Conservation (phyloP, 2,113 vertebrate genomes). For the Pholis gunnellus region DNA sequence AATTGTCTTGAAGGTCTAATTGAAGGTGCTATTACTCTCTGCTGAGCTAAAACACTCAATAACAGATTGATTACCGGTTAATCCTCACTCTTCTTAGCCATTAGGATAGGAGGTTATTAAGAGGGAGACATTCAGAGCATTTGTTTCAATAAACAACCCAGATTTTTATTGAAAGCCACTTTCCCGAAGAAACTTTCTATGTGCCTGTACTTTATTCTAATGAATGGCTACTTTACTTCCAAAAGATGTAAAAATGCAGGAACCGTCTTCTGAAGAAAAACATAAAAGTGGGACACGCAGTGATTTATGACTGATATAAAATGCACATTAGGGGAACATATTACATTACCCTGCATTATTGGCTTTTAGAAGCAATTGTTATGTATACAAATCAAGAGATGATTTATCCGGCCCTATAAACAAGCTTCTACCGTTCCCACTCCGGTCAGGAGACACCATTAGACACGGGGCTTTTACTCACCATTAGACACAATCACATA, state of each 20-base stretch:
- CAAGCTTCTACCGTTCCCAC: slow-evolving; percentile 30
- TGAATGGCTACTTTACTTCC: slow-evolving; percentile 56
- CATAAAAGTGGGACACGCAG: slow-evolving; percentile 33
- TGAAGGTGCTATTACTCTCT: slow-evolving; percentile 69
- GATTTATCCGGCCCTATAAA: slow-evolving; percentile 61
- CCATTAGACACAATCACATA: slow-evolving; percentile 58
- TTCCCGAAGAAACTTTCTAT: slow-evolving; percentile 63
- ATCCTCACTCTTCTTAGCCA: slow-evolving; percentile 71
- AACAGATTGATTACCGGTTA: slow-evolving; percentile 72
- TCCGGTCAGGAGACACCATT: slow-evolving; percentile 38
- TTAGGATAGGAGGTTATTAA: slow-evolving; percentile 71
- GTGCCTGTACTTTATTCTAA: slow-evolving; percentile 61
- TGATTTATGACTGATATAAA: slow-evolving; percentile 73
- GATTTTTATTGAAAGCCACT: slow-evolving; percentile 68
- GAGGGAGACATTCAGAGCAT: slow-evolving; percentile 58
- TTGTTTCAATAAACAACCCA: slow-evolving; percentile 74
- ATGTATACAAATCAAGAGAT: slow-evolving; percentile 65
- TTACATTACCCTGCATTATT: slow-evolving; percentile 57
- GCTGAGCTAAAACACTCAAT: slow-evolving; percentile 61
- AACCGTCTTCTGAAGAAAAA: slow-evolving; percentile 23
- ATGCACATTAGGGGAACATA: slow-evolving; percentile 61
- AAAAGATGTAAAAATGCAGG: slow-evolving; percentile 32
- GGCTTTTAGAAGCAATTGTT: slow-evolving; percentile 60
- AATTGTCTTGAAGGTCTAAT: slow-evolving; percentile 55
- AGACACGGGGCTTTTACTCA: slow-evolving; percentile 55